Evolutionary conservation across 2,797 vertebrate genomes (phyloP).

Genomic region (Peromyscus nudipes): DNA sequence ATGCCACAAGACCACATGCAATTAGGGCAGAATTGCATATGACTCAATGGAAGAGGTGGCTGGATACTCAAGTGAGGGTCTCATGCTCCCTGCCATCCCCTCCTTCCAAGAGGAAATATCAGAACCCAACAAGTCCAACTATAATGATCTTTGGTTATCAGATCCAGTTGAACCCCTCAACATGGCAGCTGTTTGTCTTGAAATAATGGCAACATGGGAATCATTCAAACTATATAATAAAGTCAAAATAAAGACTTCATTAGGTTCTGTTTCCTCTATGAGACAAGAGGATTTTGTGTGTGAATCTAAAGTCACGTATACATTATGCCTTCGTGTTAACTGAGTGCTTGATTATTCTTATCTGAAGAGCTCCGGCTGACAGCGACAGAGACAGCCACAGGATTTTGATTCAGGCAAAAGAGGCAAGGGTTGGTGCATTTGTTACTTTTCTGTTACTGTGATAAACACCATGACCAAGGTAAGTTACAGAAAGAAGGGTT

Average conservation of each 20-base stretch:
- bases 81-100: neutral
- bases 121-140: neutral
- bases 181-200: neutral
- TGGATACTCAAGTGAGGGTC: neutral
- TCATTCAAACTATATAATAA: conserved; percentile 15
- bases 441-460: neutral
- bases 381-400: neutral
- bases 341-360: neutral
- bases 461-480: neutral
- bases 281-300: neutral
- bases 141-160: neutral
- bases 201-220: neutral
- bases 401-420: neutral
- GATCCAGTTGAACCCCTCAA: neutral
- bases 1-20: neutral
- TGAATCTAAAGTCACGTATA: neutral
- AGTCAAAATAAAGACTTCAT: conserved; percentile 30
- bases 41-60: neutral
- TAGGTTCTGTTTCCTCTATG: neutral
- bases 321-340: neutral
- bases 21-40: neutral
- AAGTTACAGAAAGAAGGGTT: neutral
- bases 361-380: neutral
- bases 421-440: neutral
- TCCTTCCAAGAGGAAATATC: neutral